Evolutionary conservation across 1,140 invertebrate genomes (phyloP), one percentile per base, ranked within the genome.

Genomic region (Drosophila nigrodunni): DNA sequence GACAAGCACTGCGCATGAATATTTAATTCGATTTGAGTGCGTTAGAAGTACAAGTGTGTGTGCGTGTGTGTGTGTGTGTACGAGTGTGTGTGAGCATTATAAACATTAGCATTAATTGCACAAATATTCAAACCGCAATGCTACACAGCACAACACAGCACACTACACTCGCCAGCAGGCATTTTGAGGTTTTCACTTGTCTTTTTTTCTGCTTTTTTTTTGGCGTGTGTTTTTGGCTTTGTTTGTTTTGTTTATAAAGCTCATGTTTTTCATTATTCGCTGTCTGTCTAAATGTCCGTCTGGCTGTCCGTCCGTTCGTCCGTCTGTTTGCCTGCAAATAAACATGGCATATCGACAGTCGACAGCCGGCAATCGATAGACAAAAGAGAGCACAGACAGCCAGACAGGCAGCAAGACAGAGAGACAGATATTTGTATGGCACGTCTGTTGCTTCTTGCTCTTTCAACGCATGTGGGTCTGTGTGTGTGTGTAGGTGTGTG

Each of bases 181-280:
- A 59, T 43, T 46, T 59, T 41, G 46, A 9, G 66, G n/a, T 21
- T 49, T 54, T 47, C 35, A 39, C 57, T 54, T 57, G 57, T 35
- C 57, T 59, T 70, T 58, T 67, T 76, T 67, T 49, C 25, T 30
- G 44, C 44, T 72, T 88, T 88, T 88, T 85, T 88, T 88, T 88
- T 57, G 57, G 43, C 57, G 67, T 70, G 67, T 74, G 58, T 67
- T 76, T 71, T 49, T 30, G 4, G 25, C 49, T 50, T 72, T 67
- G 82, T 88, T 89, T 88, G 80, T 88, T 88, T 88, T 88, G 83
- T 88, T 88, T 88, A 88, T 89, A 88, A 80, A 88, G 79, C 83
- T 80, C 70, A 88, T 77, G 83, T 77, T 85, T 89, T 87, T 89
- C 74, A 80, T 80, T 88, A 77, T 80, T 74, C 25, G 25, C 25